Conservation (phyloP, 2,888 invertebrate genomes). For the Drosophila anomelani region DNA sequence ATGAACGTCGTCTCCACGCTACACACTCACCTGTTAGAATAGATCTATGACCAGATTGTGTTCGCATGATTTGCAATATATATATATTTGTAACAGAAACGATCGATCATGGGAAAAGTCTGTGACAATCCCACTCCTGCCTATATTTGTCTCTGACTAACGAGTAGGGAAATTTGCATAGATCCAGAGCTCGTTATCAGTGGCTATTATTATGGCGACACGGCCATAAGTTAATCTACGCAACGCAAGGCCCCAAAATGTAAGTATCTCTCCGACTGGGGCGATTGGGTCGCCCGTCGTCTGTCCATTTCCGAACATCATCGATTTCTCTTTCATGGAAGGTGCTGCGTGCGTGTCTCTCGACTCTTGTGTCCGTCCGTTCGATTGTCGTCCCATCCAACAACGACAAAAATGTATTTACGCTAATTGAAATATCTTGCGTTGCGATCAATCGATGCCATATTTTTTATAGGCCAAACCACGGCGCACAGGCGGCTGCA, state of each 20-base stretch:
- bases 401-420: constrained; percentile 80
- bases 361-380: constrained; percentile 29
- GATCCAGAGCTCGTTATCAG: constrained; percentile 41
- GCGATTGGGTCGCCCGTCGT: constrained; percentile 13
- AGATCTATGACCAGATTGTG: constrained; percentile 32
- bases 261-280: constrained; percentile 21
- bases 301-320: constrained; percentile 43
- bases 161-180: constrained; percentile 48
- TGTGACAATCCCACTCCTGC: constrained; percentile 16
- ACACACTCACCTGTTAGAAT: constrained; percentile 7
- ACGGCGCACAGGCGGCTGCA: constrained; percentile 32
- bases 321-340: constrained; percentile 70
- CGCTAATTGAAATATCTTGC: constrained; percentile 81
- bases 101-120: constrained; percentile 28
- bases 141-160: constrained; percentile 40
- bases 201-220: constrained; percentile 44
- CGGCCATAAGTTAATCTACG: constrained; percentile 56
- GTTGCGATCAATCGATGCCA: constrained; percentile 81
- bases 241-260: constrained; percentile 44
- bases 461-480: constrained; percentile 77
- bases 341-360: constrained; percentile 38
- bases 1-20: neutral
- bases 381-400: constrained; percentile 45
- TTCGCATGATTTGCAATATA: constrained; percentile 35
- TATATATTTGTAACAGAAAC: constrained; percentile 19